These are phyloP conservation scores for Chrysolophus pictus DNA, from an alignment of 2,797 vertebrate genomes.

Conservation along the genomic window DNA sequence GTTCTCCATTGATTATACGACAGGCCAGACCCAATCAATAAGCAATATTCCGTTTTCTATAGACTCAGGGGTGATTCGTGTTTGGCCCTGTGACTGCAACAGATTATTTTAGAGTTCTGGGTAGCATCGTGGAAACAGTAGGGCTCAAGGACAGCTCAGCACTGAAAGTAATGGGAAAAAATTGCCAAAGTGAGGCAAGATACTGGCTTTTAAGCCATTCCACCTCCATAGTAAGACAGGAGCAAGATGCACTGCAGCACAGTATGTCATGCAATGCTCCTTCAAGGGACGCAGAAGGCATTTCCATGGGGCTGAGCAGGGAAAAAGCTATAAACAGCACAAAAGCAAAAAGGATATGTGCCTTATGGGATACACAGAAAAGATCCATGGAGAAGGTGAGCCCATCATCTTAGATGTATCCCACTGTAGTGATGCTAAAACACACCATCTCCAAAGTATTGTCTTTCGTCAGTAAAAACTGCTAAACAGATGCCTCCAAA, in stretches of 20 bases:
- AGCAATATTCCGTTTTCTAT: constrained; percentile 78
- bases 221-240: not conserved
- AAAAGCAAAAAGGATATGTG: accelerated
- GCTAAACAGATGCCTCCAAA: not conserved
- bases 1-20: constrained; percentile 68
- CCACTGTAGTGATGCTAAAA: not conserved
- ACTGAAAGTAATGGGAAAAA: not conserved
- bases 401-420: not conserved
- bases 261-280: accelerated
- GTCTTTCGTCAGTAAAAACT: not conserved
- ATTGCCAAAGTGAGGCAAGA: not conserved
- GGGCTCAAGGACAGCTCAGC: not conserved
- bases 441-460: accelerated
- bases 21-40: constrained; percentile 76
- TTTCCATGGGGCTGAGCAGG: not conserved
- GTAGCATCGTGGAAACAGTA: not conserved
- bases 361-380: not conserved
- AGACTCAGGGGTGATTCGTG: constrained; percentile 60
- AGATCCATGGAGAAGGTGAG: accelerated
- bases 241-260: not conserved
- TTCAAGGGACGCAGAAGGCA: not conserved
- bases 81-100: not conserved
- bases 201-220: not conserved
- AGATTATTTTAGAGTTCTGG: constrained; percentile 45
- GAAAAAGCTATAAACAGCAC: not conserved